Percentiles rank a stretch among this genome's conserved stretches.
Conservation (phyloP, 1,140 invertebrate genomes). For the Popillia japonica region DNA sequence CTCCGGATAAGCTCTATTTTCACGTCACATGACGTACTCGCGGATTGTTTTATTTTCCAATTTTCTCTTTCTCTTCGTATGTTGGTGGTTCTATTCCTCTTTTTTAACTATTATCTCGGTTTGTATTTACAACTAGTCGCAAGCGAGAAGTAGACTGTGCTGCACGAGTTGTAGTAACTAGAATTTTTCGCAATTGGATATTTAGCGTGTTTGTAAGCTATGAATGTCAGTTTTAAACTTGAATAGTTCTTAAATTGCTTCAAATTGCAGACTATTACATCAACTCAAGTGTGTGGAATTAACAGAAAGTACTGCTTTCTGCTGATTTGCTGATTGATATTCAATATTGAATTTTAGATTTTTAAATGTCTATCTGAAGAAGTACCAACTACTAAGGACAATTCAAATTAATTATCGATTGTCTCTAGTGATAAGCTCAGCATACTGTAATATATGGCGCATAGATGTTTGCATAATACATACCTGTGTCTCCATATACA, state of each 20-base stretch:
- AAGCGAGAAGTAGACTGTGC: neutral
- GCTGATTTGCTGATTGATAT: no score
- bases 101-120: neutral
- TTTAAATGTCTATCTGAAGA: neutral
- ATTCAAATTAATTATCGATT: neutral
- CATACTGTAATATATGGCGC: neutral
- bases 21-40: conserved; percentile 1
- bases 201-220: no score
- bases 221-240: no score
- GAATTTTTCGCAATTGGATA: neutral
- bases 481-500: neutral
- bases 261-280: no score
- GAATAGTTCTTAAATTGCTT: no score
- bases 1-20: conserved; percentile 34
- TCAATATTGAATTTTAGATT: neutral
- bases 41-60: conserved; percentile 34
- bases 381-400: no score
- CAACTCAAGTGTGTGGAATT: no score
- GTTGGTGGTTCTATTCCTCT: neutral
- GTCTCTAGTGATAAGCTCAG: neutral
- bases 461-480: neutral
- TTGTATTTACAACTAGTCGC: neutral
- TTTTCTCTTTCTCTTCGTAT: neutral
- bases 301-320: no score
- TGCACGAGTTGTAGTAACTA: neutral